Base-by-base conservation (phyloP, 1,140 invertebrate species). In the Apis laboriosa region DNA sequence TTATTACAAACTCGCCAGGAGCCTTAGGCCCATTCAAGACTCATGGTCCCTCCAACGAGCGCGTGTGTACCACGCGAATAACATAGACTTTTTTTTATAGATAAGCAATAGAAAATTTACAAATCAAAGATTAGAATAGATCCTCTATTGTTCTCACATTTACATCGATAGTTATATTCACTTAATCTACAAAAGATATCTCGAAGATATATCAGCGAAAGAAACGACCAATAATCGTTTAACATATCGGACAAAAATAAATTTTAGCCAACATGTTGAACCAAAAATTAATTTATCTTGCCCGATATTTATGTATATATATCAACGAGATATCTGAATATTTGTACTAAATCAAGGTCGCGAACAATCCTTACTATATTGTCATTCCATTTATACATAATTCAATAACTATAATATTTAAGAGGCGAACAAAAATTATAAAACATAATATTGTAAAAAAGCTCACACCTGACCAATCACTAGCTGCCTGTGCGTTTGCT, bases 401-500 rank as follows among this genome's bases (percentile, higher is more conserved):
- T 64, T 72, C 75, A 75, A 77, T 77, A 81, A 77, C 3, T 87
- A 64, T 73, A 73, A 68, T 67, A 53, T 85, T 68, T 66, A 73
- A 78, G 75, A 63, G 55, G 9, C 34, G 64, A 63, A 61, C 21
- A 60, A 19, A 17, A 17, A 80, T 55, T 49, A 73, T 66, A 84
- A 67, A 84, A 73, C 53, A 58, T 86, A 17, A 83, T 83, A 87
- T 83, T 83, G 82, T 86, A 88, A 90, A 91, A 24, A 90, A 89
- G 89, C 88, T 91, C 87, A 93, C 85, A 90, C 84, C 90, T 90
- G 93, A 93, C 92, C 92, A 93, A 93, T 92, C 91, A 92, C 91
- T 93, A 91, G 91, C 90, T 93, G 92, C 92, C 91, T 92, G 89
- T 90, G 88, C 88, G 86, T 91, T 87, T 91, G 89, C 90, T 92